Percentiles rank a stretch among this genome's conserved stretches.
These are phyloP conservation scores for Drosophila neotestacea DNA, from an alignment of 2,888 invertebrate species.

Conservation along the genomic window DNA sequence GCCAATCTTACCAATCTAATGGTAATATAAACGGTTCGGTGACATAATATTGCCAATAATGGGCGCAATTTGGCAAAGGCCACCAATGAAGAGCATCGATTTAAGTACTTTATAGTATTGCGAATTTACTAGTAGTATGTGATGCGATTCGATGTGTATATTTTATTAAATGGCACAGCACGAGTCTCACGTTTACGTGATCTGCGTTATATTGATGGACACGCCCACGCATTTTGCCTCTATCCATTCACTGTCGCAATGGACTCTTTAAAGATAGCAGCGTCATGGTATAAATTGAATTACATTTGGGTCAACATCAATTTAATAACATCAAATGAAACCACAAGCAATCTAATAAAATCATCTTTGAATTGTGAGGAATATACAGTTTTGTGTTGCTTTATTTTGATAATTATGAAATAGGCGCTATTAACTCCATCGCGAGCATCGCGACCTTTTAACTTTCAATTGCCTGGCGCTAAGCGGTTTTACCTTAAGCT, in stretches of 20 bases:
- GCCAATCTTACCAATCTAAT: constrained; percentile 24
- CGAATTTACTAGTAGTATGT: constrained; percentile 9
- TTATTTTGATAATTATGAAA: constrained; percentile 45
- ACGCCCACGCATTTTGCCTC: constrained; percentile 26
- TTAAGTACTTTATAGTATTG: constrained; percentile 29
- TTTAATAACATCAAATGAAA: constrained; percentile 17
- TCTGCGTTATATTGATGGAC: constrained; percentile 45
- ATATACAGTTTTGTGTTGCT: constrained; percentile 11
- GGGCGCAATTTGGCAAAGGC: constrained; percentile 41
- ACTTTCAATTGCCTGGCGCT: constrained; percentile 50
- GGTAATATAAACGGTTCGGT: constrained; percentile 10
- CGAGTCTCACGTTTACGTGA: constrained; percentile 57
- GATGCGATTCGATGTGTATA: constrained; percentile 10
- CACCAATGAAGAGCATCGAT: constrained; percentile 36
- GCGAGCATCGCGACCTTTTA: constrained; percentile 30
- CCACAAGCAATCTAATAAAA: constrained; percentile 41
- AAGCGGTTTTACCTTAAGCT: constrained; percentile 50
- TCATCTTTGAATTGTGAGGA: constrained; percentile 32
- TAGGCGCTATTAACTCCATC: constrained; percentile 38
- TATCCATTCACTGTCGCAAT: constrained; percentile 33
- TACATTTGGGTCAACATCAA: constrained; percentile 54
- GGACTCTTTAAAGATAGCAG: constrained; percentile 31
- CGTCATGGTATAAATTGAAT: constrained; percentile 42
- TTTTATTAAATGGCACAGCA: constrained; percentile 40
- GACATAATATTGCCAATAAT: constrained; percentile 46